Percentiles rank a stretch among this genome's conserved stretches.
These are phyloP conservation scores for Motacilla alba DNA, from an alignment of 2,113 vertebrate species.

Conservation along the genomic window DNA sequence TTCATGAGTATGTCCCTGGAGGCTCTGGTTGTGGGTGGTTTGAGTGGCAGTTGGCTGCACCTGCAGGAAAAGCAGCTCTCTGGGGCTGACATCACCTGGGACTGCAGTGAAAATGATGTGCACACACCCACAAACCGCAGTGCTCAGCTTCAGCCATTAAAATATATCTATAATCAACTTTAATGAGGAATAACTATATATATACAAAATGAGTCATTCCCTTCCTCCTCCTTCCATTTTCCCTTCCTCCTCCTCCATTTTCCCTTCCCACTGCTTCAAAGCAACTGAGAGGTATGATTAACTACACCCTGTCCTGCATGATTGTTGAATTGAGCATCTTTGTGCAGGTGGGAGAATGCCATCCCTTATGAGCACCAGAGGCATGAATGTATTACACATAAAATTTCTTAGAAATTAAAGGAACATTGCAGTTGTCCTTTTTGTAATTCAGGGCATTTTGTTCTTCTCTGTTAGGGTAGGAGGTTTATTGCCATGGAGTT, in stretches of 20 bases:
- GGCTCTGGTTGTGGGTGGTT: not conserved
- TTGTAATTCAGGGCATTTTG: not conserved
- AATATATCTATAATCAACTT: slow-evolving; percentile 21
- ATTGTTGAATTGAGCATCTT: slow-evolving; percentile 41
- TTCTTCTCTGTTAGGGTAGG: not conserved
- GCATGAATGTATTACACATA: slow-evolving; percentile 28
- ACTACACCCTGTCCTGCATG: not conserved
- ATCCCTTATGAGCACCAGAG: not conserved
- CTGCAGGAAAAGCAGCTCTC: not conserved
- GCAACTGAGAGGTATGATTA: not conserved
- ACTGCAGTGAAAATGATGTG: not conserved
- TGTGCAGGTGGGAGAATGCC: slow-evolving; percentile 9
- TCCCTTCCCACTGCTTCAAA: slow-evolving; percentile 37
- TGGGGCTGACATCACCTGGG: not conserved
- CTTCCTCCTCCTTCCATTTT: not conserved
- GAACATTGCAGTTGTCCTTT: not conserved
- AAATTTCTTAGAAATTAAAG: not conserved
- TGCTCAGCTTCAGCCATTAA: slow-evolving; percentile 9
- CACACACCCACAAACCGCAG: not conserved
- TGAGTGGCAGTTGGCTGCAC: not conserved
- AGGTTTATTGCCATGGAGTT: not conserved
- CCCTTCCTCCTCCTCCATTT: not conserved
- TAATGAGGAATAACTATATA: slow-evolving; percentile 12
- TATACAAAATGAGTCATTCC: slow-evolving; percentile 1
- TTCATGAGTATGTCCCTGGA: not conserved